Base-by-base conservation (phyloP, 2,113 vertebrate species). In the Acrocephalus kingi region DNA sequence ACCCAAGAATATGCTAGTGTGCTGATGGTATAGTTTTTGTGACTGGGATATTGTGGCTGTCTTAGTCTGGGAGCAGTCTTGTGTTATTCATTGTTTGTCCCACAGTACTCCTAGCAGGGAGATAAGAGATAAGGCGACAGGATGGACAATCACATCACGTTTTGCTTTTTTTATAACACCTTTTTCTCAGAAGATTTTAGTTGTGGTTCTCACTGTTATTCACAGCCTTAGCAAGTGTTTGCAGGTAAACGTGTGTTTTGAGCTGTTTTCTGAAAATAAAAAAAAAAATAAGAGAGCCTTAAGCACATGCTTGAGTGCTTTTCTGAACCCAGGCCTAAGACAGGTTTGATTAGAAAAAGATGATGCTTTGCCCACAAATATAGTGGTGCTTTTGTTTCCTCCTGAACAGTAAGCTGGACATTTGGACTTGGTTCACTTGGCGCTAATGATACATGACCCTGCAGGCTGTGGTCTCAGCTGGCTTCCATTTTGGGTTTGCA, bases 351-450 rank as follows among this genome's bases (percentile, higher is more conserved):
- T 94, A 86, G 88, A 92, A 96, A 95, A 93, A 94, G 82, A 49
- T 92, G 92, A 91, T 94, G 39, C 75, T 92, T 94, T 90, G 79
- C 88, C 55, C 83, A 78, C 52, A 7, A 46, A 30, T 86, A 94
- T 72, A 96, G 80, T 93, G n/a, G 79, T 84, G 88, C 92, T 95
- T 94, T 95, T 96, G 94, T 96, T 92, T 92, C 72, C 72, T 92
- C 13, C 56, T 49, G 64, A 95, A 45, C 90, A 89, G 90, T 93
- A 35, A 85, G 68, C 85, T 95, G 94, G 96, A 93, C 94, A 89
- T 93, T 96, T 94, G 92, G 96, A 63, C 93, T 93, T 86, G 96
- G 85, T 94, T 96, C 95, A 96, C 90, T 95, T 96, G 93, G 90
- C 0, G 41, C 93, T 94, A 96, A 96, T 96, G 94, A 93, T 84